Evolutionary conservation across 2,797 vertebrate species (phyloP).

Genomic region (Psittacula derbiana): DNA sequence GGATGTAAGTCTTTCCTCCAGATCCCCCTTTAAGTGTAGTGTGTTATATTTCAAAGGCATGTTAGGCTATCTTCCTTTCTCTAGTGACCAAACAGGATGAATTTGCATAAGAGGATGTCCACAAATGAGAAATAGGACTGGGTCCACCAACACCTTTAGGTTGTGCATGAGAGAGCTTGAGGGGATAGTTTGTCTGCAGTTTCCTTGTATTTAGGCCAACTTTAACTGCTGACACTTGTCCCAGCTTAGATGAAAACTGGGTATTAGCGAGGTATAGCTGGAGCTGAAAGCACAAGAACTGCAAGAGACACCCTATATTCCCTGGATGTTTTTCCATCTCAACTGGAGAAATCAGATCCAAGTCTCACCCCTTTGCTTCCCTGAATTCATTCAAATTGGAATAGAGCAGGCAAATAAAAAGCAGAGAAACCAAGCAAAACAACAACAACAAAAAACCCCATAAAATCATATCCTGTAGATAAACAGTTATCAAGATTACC

Average conservation of each 20-base stretch:
- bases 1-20: background rate
- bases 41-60: constrained; percentile 28
- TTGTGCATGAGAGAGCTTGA: background rate
- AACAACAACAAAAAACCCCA: background rate
- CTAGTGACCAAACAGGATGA: background rate
- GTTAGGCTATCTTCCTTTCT: background rate
- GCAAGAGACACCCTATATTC: background rate
- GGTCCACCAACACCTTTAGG: background rate
- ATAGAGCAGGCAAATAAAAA: background rate
- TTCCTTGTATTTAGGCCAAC: constrained; percentile 1
- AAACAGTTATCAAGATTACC: background rate
- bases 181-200: background rate
- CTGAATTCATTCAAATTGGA: background rate
- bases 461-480: background rate
- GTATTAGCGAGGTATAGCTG: background rate
- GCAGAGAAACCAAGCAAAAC: background rate
- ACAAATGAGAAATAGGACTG: background rate
- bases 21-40: background rate
- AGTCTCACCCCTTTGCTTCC: background rate
- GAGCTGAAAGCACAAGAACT: background rate
- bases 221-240: background rate
- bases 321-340: background rate
- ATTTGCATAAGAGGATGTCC: background rate
- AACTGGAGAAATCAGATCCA: background rate
- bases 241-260: constrained; percentile 1